Conservation (phyloP, 1,140 invertebrate genomes). For the Drosophila equinoxialis region DNA sequence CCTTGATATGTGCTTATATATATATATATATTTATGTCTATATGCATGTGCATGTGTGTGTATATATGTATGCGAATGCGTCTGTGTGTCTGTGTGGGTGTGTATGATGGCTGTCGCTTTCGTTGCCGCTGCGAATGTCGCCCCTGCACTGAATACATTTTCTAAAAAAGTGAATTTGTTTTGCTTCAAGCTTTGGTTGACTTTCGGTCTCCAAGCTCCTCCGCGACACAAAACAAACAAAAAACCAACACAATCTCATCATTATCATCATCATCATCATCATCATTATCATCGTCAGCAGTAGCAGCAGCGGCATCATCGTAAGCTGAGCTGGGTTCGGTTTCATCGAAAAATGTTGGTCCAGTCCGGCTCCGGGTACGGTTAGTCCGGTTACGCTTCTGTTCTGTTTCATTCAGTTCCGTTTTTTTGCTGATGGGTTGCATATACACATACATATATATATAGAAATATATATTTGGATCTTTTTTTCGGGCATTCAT, state of each 20-base stretch:
- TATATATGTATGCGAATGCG: neutral
- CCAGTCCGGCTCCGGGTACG: neutral
- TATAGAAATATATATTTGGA: constrained; percentile 36
- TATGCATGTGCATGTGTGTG: neutral
- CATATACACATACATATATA: neutral
- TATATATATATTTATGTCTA: neutral
- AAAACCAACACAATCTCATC: constrained; percentile 7
- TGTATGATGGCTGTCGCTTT: constrained; percentile 72
- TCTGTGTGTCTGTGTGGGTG: constrained; percentile 27
- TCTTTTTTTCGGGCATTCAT: constrained; percentile 66
- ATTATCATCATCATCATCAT: neutral
- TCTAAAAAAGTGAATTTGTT: constrained; percentile 70
- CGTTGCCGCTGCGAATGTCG: constrained; percentile 80
- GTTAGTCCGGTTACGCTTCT: neutral
- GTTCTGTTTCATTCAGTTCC: neutral
- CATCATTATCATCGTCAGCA: neutral
- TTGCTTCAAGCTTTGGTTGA: constrained; percentile 32
- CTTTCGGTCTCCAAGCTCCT: constrained; percentile 29
- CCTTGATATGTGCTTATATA: neutral
- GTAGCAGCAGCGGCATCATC: neutral
- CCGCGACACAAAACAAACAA: constrained; percentile 6
- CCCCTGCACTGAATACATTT: constrained; percentile 81
- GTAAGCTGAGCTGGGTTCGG: constrained; percentile 1
- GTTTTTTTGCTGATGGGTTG: neutral
- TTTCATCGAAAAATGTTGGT: constrained; percentile 15